Base-by-base conservation (phyloP, 2,888 invertebrate species). In the Lochmaea crataegi region DNA sequence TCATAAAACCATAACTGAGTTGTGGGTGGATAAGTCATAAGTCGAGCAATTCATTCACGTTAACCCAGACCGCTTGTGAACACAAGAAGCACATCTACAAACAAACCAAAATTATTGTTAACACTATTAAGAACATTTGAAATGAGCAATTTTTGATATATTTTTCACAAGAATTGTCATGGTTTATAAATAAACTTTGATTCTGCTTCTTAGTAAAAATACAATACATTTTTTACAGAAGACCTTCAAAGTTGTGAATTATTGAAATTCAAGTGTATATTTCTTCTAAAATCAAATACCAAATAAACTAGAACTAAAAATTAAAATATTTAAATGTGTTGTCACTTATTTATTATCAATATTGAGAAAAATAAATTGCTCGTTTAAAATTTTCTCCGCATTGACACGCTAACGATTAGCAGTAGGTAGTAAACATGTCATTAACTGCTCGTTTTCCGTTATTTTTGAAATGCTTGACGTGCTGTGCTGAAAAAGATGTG, bases 401-500 rank as follows among this genome's bases (percentile, higher is more conserved):
- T 42, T 42, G 38, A 63, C 38, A 60, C 38, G 38, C n/a, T n/a
- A 60, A 38, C 32, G 9, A 60, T 38, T 60, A 60, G 32, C 32
- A 42, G 61, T 63, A 63, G 61, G 16, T 63, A 63, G 57, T 75
- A 14, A 67, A 65, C 65, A 80, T 79, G 77, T 79, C 79, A 72
- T 32, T 78, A 26, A 75, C 75, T 79, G 79, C 78, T 76, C 80
- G 78, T 77, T 74, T 80, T 76, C 76, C 77, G 63, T 76, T 80
- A 76, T 79, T 80, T 76, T 74, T 83, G 56, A 83, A 82, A 76
- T 81, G 79, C 77, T 77, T 80, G 76, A 82, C 82, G 79, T 86
- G 85, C 84, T 85, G 84, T 85, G 85, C 85, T 85, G 84, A 85
- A 82, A 84, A 83, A 82, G 84, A 85, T 84, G 85, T 85, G 82